These are phyloP conservation scores for Pitta sordida DNA, from an alignment of 2,113 vertebrate species.

Conservation along the genomic window DNA sequence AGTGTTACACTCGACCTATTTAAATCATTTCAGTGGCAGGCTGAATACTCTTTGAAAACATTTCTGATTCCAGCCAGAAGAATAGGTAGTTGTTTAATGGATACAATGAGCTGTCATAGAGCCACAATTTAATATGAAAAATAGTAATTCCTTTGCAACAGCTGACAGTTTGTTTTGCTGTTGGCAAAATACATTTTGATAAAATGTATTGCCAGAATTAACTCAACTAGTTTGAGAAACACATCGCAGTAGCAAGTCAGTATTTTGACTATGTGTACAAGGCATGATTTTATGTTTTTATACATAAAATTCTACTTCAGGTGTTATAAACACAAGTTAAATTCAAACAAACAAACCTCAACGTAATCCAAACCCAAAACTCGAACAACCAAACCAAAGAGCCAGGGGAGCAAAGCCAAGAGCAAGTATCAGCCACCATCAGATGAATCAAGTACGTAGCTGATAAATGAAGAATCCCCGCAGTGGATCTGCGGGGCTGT, in stretches of 20 bases:
- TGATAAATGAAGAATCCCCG: neutral
- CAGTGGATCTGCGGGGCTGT: neutral
- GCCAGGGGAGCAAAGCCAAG: neutral
- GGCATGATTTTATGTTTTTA: neutral
- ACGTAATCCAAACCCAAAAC: neutral
- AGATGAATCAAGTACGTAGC: neutral
- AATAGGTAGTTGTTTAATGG: neutral
- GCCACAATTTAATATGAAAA: neutral
- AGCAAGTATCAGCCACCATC: neutral
- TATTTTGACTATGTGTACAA: neutral
- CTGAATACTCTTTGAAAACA: neutral
- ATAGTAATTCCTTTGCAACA: slow-evolving; percentile 17
- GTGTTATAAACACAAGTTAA: neutral
- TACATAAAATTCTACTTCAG: neutral
- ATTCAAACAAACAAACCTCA: neutral
- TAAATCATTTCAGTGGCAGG: neutral
- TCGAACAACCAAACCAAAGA: neutral
- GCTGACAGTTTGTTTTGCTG: neutral
- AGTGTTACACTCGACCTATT: neutral
- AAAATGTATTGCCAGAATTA: neutral
- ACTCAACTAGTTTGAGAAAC: neutral
- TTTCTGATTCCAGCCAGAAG: neutral
- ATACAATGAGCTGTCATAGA: neutral
- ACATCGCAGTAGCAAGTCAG: neutral
- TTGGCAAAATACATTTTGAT: neutral